Conservation (phyloP, 2,888 invertebrate genomes). For the Belgica antarctica region DNA sequence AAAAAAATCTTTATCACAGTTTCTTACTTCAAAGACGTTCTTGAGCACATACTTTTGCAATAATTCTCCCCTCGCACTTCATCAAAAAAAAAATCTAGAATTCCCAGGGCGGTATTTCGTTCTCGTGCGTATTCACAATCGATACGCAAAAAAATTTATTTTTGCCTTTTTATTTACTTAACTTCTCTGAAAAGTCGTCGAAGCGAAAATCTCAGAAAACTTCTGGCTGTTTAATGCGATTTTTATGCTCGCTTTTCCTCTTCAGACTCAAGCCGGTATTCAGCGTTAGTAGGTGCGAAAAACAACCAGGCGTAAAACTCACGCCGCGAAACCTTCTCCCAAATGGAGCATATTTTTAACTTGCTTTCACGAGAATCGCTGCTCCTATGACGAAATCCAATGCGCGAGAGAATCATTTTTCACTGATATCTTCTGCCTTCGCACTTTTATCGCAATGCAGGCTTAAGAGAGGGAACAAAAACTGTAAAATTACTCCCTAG, state of each 20-base stretch:
- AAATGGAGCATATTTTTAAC: neutral
- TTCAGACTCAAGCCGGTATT: no score
- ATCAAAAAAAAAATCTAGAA: no score
- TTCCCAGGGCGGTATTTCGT: no score
- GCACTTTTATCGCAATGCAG: neutral
- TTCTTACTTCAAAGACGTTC: no score
- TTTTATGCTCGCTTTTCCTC: no score
- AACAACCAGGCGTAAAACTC: neutral
- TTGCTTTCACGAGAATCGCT: neutral
- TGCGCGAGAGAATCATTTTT: neutral
- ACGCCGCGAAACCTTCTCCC: neutral
- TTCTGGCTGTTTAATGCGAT: neutral
- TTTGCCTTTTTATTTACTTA: slow-evolving; percentile 2
- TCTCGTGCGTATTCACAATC: no score
- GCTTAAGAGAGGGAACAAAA: neutral
- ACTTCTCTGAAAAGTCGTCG: neutral
- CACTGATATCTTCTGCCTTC: neutral
- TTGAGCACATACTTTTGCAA: no score
- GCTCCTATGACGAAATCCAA: neutral
- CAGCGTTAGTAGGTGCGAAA: slow-evolving; percentile 1
- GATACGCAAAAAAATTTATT: no score
- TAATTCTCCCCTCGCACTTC: no score
- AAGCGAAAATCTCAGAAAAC: neutral
- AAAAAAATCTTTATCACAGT: no score
- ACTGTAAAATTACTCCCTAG: neutral